Conservation (phyloP, 2,113 vertebrate species). For the Hepsetus odoe region DNA sequence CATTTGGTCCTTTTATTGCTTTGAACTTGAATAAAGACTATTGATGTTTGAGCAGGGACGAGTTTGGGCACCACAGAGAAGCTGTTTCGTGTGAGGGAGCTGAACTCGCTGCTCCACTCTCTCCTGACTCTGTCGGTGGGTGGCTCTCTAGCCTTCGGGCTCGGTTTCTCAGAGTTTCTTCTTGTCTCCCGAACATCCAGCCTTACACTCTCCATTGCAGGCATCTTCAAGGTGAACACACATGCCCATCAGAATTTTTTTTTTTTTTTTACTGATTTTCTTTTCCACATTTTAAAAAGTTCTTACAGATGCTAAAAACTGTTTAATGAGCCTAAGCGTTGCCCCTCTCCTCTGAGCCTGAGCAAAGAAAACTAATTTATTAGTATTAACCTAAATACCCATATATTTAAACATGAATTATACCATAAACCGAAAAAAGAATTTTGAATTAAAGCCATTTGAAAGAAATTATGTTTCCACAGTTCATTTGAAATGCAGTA, state of each 20-base stretch:
- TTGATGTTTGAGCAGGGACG: conserved; percentile 75
- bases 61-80: conserved; percentile 85
- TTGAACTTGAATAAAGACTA: neutral
- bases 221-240: conserved; percentile 90
- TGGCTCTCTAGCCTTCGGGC: conserved; percentile 87
- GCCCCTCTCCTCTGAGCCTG: too few relatives aligned
- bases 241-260: neutral
- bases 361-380: too few relatives aligned
- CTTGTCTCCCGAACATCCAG: conserved; percentile 92
- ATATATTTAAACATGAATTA: too few relatives aligned
- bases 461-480: too few relatives aligned
- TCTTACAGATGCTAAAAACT: too few relatives aligned
- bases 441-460: too few relatives aligned
- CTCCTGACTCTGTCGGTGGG: conserved; percentile 82
- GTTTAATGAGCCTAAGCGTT: too few relatives aligned
- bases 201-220: conserved; percentile 92
- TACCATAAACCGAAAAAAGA: too few relatives aligned
- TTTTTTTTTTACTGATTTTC: neutral
- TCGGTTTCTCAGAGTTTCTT: conserved; percentile 95
- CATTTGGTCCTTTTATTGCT: neutral
- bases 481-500: too few relatives aligned
- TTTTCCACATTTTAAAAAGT: too few relatives aligned
- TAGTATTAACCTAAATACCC: too few relatives aligned
- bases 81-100: conserved; percentile 84
- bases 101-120: conserved; percentile 75